phyloP scores from a whole-genome alignment of 2,888 invertebrate genomes.

The Drosophila mayaguana region DNA sequence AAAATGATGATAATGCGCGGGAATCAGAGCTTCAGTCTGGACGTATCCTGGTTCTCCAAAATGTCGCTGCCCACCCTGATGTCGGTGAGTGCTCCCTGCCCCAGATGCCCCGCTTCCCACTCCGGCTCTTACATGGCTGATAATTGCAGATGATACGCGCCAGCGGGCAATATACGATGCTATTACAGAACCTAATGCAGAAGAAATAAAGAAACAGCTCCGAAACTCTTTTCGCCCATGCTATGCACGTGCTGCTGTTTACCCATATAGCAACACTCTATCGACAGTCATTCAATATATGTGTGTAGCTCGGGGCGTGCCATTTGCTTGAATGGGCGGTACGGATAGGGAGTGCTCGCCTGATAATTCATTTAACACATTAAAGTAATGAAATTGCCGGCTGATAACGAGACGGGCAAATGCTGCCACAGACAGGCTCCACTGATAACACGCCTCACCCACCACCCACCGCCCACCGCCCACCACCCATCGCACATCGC shows the following conservation, averaged over 20 bases:
- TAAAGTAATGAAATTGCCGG: slow-evolving; percentile 75
- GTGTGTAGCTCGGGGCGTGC: slow-evolving; percentile 8
- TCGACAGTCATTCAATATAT: slow-evolving; percentile 46
- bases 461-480: background rate
- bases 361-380: slow-evolving; percentile 70
- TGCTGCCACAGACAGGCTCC: slow-evolving; percentile 14
- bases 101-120: background rate
- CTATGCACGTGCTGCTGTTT: background rate
- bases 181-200: slow-evolving; percentile 72
- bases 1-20: slow-evolving; percentile 82
- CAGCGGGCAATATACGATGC: slow-evolving; percentile 80
- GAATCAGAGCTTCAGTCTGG: slow-evolving; percentile 62
- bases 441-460: slow-evolving; percentile 34
- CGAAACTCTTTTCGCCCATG: background rate
- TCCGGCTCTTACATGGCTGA: background rate
- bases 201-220: slow-evolving; percentile 37
- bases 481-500: background rate
- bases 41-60: slow-evolving; percentile 80
- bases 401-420: slow-evolving; percentile 61
- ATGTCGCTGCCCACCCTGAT: slow-evolving; percentile 81
- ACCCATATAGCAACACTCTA: slow-evolving; percentile 4
- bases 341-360: slow-evolving; percentile 18
- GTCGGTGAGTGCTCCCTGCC: slow-evolving; percentile 62
- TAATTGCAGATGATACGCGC: slow-evolving; percentile 76
- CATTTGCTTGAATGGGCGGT: slow-evolving; percentile 47